Evolutionary conservation across 2,888 invertebrate genomes (phyloP), one percentile per base, ranked within the genome.

Genomic region (Aleiodes testaceus): DNA sequence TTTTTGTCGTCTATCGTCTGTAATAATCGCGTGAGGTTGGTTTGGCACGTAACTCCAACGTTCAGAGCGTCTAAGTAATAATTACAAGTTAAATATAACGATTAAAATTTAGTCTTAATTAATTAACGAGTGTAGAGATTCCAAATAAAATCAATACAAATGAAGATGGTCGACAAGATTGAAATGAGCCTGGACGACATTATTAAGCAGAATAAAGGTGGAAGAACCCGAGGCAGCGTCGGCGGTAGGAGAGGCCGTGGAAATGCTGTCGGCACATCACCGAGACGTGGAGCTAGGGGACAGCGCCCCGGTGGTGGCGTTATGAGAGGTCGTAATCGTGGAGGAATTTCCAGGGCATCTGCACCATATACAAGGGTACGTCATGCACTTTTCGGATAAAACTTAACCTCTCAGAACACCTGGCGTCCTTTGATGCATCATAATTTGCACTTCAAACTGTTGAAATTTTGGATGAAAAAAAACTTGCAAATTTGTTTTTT

Each of bases 101-200:
- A 26, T 64, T 47, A 1, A 14, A 14, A 22, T 26, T 30, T 30
- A 14, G 47, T 47, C 16, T 20, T 14, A 45, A 30, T 49, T 12
- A 7, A 26, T 61, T 11, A 18, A 61, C 7, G 16, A 52, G 49
- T 65, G 50, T 22, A 14, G 42, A 16, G 12, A n/a, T 50, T 50
- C 9, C 47, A 44, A 66, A 65, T 69, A 26, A 55, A 63, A 22
- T 20, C 55, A 49, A 52, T 71, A 77, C 80, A 82, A 78, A 86
- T 82, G 80, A 93, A 90, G 88, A 96, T 97, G 96, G 94, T 94
- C 82, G 96, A 97, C 85, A 97, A 95, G 90, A 95, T 98, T 88
- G 98, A 98, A 89, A 95, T 98, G 95, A 97, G 97, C 85, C 91
- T 98, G 80, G 98, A 98, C 88, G 98, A 98, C 81, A 97, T 98